These are phyloP conservation scores for Oreochromis grahami DNA, from an alignment of 2,797 vertebrate species.

Conservation along the genomic window DNA sequence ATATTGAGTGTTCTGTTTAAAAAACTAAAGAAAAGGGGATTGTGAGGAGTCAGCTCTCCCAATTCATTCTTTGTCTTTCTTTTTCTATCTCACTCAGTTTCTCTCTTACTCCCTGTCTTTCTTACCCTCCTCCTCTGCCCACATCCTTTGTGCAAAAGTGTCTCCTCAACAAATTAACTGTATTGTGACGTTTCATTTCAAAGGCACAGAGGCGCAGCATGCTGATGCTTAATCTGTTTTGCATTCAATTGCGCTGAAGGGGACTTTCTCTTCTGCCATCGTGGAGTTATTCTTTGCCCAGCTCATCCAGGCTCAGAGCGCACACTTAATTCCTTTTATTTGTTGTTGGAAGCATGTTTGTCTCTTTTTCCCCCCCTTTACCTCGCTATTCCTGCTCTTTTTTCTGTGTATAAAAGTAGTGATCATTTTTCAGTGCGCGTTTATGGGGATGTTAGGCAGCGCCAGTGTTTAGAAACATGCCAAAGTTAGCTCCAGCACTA, in stretches of 20 bases:
- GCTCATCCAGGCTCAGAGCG: constrained; percentile 65
- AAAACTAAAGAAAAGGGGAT: constrained; percentile 30
- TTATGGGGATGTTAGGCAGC: constrained; percentile 60
- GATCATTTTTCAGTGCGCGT: constrained; percentile 66
- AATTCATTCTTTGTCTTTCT: constrained; percentile 52
- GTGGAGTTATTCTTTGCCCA: constrained; percentile 59
- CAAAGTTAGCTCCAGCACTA: constrained; percentile 57
- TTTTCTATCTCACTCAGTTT: constrained; percentile 37
- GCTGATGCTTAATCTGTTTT: constrained; percentile 75
- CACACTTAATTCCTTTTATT: constrained; percentile 65
- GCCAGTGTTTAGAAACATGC: constrained; percentile 51
- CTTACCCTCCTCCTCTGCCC: constrained; percentile 32
- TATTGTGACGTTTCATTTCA: constrained; percentile 75
- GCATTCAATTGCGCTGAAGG: constrained; percentile 69
- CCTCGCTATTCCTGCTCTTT: constrained; percentile 12
- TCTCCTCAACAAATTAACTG: constrained; percentile 74
- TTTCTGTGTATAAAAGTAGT: constrained; percentile 60
- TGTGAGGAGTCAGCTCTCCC: constrained; percentile 44
- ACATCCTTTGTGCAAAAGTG: constrained; percentile 65
- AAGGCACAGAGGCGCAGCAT: constrained; percentile 53
- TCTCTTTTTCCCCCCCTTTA: constrained; percentile 32
- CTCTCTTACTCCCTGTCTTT: constrained; percentile 36
- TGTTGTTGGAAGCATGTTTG: constrained; percentile 63
- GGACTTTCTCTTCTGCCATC: constrained; percentile 62
- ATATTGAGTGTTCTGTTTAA: constrained; percentile 55